A percentile compares a stretch with the other conserved stretches of the same genome.
These are phyloP conservation scores for Dendroctonus ponderosae DNA, from an alignment of 1,140 invertebrate species.

Conservation along the genomic window DNA sequence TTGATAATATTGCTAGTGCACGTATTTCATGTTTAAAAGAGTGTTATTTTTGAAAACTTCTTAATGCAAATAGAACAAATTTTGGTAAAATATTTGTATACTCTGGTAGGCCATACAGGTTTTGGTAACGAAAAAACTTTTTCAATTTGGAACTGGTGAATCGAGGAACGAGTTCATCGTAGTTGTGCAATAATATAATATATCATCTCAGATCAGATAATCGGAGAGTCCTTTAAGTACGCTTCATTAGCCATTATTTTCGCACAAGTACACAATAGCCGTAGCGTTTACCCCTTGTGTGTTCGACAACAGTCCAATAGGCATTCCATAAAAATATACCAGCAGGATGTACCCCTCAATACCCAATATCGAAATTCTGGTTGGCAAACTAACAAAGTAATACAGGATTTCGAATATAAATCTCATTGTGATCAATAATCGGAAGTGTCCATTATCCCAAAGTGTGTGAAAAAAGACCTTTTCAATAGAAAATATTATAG, in stretches of 20 bases:
- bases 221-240: conserved; percentile 6
- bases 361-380: conserved; percentile 37
- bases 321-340: conserved; percentile 14
- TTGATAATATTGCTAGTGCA: too few relatives aligned
- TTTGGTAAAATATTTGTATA: too few relatives aligned
- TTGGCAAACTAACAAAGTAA: conserved; percentile 41
- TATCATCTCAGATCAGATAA: neutral
- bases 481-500: conserved; percentile 41
- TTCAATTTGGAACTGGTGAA: too few relatives aligned
- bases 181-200: too few relatives aligned
- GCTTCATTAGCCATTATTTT: conserved; percentile 36
- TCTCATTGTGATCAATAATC: conserved; percentile 37
- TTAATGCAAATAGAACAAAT: too few relatives aligned
- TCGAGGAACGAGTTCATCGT: too few relatives aligned
- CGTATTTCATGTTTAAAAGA: too few relatives aligned
- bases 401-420: conserved; percentile 33
- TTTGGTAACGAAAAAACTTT: too few relatives aligned
- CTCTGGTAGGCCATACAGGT: too few relatives aligned
- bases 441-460: conserved; percentile 36
- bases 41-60: too few relatives aligned
- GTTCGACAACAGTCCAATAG: conserved; percentile 11
- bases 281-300: conserved; percentile 9
- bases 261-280: conserved; percentile 23
- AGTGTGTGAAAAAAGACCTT: conserved; percentile 43
- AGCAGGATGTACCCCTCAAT: conserved; percentile 29